Percentiles rank a stretch among this genome's conserved stretches.
Evolutionary conservation across 2,113 vertebrate genomes (phyloP).

Genomic region (Carlito syrichta): DNA sequence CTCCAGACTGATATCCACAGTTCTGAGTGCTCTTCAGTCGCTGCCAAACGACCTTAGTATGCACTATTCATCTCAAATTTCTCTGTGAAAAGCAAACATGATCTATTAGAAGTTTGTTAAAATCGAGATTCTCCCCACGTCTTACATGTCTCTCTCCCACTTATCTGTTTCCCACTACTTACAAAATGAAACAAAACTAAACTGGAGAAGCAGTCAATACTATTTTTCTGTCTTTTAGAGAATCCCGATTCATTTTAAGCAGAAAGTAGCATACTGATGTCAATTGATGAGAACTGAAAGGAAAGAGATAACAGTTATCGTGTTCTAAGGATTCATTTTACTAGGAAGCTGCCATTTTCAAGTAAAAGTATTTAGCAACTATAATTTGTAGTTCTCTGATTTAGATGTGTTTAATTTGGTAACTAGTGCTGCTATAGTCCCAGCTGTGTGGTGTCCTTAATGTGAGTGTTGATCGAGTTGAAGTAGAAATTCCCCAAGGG

Average conservation of each 20-base stretch:
- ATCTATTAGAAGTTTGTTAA: background rate
- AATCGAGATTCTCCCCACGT: background rate
- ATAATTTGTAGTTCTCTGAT: background rate
- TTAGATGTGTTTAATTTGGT: background rate
- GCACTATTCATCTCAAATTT: background rate
- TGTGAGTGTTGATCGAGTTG: background rate
- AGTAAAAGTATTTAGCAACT: background rate
- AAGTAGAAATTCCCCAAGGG: slow-evolving; percentile 10
- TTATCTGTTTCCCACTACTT: background rate
- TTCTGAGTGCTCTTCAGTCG: background rate
- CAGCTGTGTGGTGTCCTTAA: background rate
- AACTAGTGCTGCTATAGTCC: background rate
- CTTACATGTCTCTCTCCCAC: background rate
- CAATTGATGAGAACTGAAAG: background rate
- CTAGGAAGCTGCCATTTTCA: background rate
- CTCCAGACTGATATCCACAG: background rate
- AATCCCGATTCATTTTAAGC: background rate
- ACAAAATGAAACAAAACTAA: background rate
- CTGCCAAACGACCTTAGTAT: background rate
- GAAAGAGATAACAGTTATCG: background rate
- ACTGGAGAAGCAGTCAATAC: background rate
- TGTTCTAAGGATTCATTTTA: background rate
- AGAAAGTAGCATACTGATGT: background rate
- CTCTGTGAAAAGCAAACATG: background rate
- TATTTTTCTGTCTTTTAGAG: background rate